Evolutionary conservation across 2,113 vertebrate genomes (phyloP).

Genomic region (Climacteris rufus): DNA sequence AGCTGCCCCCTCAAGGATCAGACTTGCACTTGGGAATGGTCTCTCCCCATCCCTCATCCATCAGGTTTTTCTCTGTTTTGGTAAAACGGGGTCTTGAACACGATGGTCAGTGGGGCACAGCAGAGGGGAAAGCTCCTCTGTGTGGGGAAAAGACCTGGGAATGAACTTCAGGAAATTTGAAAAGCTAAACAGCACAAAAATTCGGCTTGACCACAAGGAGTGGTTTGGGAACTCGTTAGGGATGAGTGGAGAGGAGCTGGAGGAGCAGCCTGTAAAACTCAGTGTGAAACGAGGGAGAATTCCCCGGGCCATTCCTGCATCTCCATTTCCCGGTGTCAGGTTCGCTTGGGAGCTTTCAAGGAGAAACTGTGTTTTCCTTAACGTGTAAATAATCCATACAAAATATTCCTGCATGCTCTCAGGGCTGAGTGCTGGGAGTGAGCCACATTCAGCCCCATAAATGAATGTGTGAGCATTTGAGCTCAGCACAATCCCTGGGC

Average conservation of each 20-base stretch:
- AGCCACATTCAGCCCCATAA: background rate
- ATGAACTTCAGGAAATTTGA: background rate
- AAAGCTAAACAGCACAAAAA: background rate
- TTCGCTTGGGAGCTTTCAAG: background rate
- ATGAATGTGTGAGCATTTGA: background rate
- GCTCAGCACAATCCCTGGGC: background rate
- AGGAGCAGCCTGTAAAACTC: background rate
- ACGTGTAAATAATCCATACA: background rate
- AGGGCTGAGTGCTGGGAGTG: background rate
- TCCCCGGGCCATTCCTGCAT: accelerated
- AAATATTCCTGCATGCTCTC: background rate
- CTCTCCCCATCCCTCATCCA: background rate
- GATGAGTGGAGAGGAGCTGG: background rate
- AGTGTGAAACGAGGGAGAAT: background rate
- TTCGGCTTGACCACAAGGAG: background rate
- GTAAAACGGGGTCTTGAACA: no score
- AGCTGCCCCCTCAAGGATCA: background rate
- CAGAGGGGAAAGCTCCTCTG: background rate
- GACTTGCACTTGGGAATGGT: background rate
- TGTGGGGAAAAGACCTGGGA: background rate
- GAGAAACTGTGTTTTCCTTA: background rate
- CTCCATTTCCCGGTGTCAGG: background rate
- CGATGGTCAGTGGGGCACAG: background rate
- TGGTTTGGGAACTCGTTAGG: background rate
- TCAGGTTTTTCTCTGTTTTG: background rate